Percentiles rank a stretch among this genome's conserved stretches.
Evolutionary conservation across 1,140 invertebrate genomes (phyloP).

Genomic region (Araneus ventricosus): DNA sequence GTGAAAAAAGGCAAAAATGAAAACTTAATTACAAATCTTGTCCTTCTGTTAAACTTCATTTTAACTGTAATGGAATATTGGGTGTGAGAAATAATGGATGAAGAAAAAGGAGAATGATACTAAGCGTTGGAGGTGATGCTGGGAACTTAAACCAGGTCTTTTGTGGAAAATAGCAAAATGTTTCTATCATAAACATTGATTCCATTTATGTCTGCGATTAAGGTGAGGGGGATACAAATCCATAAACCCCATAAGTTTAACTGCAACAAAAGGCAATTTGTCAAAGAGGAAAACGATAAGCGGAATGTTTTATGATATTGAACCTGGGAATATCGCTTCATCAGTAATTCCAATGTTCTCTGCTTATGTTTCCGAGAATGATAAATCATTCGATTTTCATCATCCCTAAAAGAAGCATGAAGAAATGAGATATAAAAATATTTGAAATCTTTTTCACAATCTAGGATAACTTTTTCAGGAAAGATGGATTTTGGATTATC

Average conservation of each 20-base stretch:
- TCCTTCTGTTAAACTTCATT: too few species aligned
- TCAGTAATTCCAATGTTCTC: conserved; percentile 46
- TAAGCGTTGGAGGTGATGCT: too few species aligned
- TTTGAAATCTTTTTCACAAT: neutral
- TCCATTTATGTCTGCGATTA: conserved; percentile 49
- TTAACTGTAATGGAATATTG: too few species aligned
- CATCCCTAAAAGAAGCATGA: neutral
- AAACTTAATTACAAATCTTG: too few species aligned
- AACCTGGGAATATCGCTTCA: conserved; percentile 53
- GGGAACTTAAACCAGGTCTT: too few species aligned
- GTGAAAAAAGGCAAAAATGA: too few species aligned
- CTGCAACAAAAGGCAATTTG: conserved; percentile 35
- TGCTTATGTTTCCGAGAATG: conserved; percentile 2
- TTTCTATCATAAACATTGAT: neutral
- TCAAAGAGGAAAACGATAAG: conserved; percentile 55
- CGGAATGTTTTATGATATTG: conserved; percentile 57
- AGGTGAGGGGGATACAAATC: conserved; percentile 34
- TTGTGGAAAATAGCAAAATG: neutral
- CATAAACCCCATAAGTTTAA: conserved; percentile 50
- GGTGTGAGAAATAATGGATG: too few species aligned
- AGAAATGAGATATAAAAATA: neutral
- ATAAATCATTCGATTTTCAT: conserved; percentile 45
- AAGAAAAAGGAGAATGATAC: too few species aligned
- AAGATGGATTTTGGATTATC: conserved; percentile 10
- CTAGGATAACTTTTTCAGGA: neutral